Conservation (phyloP, 2,888 invertebrate genomes). For the Leistus spinibarbis region DNA sequence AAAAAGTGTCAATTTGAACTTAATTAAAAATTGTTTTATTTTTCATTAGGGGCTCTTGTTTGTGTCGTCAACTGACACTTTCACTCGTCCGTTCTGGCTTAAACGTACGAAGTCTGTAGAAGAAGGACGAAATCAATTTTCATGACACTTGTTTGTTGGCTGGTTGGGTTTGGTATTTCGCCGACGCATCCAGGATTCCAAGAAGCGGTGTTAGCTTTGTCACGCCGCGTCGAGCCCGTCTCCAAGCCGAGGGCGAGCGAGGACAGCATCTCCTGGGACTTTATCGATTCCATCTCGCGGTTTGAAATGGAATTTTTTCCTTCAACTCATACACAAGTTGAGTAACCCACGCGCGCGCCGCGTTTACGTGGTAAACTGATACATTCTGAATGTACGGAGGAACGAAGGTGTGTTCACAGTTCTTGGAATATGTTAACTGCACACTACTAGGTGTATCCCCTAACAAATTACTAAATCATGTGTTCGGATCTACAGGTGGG, state of each 20-base stretch:
- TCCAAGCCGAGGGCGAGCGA: neutral
- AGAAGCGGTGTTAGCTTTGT: neutral
- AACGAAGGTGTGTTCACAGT: neutral
- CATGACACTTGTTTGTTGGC: neutral
- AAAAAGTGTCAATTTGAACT: neutral
- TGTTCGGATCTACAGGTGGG: neutral
- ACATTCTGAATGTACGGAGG: neutral
- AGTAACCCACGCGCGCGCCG: neutral
- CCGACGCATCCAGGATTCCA: slow-evolving; percentile 2
- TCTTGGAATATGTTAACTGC: neutral
- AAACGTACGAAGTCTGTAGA: neutral
- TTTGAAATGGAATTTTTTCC: neutral
- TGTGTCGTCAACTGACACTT: too few relatives aligned
- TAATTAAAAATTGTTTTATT: neutral
- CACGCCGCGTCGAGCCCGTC: neutral
- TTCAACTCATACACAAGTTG: neutral
- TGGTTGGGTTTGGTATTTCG: neutral
- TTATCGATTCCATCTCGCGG: slow-evolving; percentile 1
- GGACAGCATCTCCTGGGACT: neutral
- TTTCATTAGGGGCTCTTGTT: neutral
- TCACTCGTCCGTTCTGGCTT: neutral
- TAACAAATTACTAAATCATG: neutral
- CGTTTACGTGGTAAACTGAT: neutral
- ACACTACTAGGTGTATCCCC: neutral
- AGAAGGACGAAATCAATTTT: neutral